phyloP scores from a whole-genome alignment of 2,888 invertebrate genomes.

The Bombylius major region DNA sequence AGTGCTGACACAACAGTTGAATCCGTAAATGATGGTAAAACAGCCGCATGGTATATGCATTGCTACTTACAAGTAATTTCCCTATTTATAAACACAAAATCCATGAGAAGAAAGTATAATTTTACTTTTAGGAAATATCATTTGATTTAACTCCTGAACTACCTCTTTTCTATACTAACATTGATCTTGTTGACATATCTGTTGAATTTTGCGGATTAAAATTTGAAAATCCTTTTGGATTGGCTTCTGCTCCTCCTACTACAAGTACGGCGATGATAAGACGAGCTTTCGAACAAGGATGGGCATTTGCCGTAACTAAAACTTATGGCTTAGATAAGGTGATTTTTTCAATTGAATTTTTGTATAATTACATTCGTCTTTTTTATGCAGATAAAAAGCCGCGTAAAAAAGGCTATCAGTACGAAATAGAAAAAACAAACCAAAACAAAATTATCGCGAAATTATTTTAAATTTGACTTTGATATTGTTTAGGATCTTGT shows the following conservation, averaged over 20 bases:
- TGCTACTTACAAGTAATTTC: constrained; percentile 65
- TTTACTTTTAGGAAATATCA: constrained; percentile 41
- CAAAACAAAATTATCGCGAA: no score
- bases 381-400: no score
- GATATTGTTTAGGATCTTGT: constrained; percentile 64
- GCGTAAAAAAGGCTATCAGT: neutral
- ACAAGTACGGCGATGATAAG: constrained; percentile 92
- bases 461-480: no score
- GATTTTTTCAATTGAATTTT: constrained; percentile 9
- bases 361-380: no score
- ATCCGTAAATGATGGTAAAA: constrained; percentile 96
- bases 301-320: constrained; percentile 97
- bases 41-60: constrained; percentile 92
- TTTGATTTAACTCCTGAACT: constrained; percentile 56
- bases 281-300: constrained; percentile 87
- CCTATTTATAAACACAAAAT: neutral
- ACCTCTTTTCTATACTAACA: constrained; percentile 83
- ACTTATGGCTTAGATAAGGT: constrained; percentile 92
- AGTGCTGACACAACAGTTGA: constrained; percentile 96
- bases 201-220: constrained; percentile 85
- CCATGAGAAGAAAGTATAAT: no score
- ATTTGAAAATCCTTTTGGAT: constrained; percentile 93
- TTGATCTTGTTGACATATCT: constrained; percentile 88
- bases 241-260: constrained; percentile 95
- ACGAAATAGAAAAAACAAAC: neutral